Evolutionary conservation across 2,888 invertebrate genomes (phyloP).

Genomic region (Ormia ochracea): DNA sequence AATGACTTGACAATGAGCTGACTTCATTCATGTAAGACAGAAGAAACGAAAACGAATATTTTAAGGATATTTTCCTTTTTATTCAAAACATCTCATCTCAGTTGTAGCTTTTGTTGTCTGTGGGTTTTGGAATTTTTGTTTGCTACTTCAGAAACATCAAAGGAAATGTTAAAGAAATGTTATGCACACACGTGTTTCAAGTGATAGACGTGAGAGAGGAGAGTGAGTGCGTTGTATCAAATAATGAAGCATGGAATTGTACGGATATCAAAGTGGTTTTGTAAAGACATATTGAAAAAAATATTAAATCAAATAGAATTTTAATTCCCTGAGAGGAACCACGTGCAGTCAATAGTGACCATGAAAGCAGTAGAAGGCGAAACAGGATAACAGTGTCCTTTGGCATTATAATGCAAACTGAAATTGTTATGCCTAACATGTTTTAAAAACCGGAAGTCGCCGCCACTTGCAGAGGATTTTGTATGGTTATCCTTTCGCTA

Average conservation of each 20-base stretch:
- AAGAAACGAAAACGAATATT: slow-evolving; percentile 30
- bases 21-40: slow-evolving; percentile 24
- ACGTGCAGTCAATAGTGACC: background rate
- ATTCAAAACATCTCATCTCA: background rate
- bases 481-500: too few relatives aligned
- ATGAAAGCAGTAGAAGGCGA: too few relatives aligned
- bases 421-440: too few relatives aligned
- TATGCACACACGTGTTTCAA: slow-evolving; percentile 12
- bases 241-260: background rate
- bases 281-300: background rate
- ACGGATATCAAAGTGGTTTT: background rate
- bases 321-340: background rate
- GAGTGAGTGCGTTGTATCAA: background rate
- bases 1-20: slow-evolving; percentile 53
- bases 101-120: background rate
- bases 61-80: slow-evolving; percentile 32
- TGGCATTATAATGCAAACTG: too few relatives aligned
- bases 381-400: too few relatives aligned
- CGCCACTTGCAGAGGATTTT: too few relatives aligned
- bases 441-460: too few relatives aligned
- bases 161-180: slow-evolving; percentile 49
- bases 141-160: slow-evolving; percentile 53
- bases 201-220: background rate
- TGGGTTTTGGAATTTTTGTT: slow-evolving; percentile 5
- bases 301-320: background rate